Conservation (phyloP, 2,797 vertebrate genomes). For the Streptopelia turtur region DNA sequence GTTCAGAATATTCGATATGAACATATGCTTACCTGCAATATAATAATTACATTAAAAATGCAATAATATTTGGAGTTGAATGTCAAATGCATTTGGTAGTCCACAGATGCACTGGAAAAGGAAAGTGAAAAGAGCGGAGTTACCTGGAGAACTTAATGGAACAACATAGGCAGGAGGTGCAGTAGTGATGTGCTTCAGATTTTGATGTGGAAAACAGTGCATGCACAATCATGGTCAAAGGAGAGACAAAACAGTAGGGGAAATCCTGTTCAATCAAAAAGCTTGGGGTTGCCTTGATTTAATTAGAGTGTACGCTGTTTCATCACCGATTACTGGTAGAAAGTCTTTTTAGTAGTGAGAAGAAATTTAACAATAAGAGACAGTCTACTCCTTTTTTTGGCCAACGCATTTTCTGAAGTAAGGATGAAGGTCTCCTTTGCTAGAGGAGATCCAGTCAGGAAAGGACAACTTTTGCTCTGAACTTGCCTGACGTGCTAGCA, state of each 20-base stretch:
- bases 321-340: neutral
- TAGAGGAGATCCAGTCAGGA: neutral
- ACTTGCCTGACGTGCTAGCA: neutral
- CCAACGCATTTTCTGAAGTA: neutral
- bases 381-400: neutral
- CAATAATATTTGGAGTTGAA: neutral
- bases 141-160: slow-evolving; percentile 10
- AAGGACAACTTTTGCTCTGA: neutral
- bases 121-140: neutral
- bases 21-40: neutral
- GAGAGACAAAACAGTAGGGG: neutral
- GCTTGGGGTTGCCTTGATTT: neutral
- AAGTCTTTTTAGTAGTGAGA: neutral
- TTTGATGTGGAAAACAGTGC: neutral
- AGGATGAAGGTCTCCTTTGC: neutral
- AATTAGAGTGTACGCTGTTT: neutral
- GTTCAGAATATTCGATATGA: neutral
- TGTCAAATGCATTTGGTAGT: slow-evolving; percentile 17
- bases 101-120: slow-evolving; percentile 3
- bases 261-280: neutral
- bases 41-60: slow-evolving; percentile 28
- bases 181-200: neutral
- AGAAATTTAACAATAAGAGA: neutral
- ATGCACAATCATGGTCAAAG: neutral
- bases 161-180: neutral